These are phyloP conservation scores for Yponomeuta malinellus DNA, from an alignment of 2,888 invertebrate genomes.

Conservation along the genomic window DNA sequence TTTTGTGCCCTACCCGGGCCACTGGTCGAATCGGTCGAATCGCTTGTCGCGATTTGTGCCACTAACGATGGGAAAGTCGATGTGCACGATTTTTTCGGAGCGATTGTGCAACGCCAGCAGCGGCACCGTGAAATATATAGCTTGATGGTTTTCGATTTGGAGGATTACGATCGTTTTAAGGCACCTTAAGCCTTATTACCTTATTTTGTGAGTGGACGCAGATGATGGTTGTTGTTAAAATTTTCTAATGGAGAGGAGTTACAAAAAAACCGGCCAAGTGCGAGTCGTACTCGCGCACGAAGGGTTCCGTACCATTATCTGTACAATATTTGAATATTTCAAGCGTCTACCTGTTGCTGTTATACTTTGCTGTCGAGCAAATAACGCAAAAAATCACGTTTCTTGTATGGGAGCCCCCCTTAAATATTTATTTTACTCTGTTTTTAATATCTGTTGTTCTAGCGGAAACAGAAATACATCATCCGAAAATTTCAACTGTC, in stretches of 20 bases:
- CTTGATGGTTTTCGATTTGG: neutral
- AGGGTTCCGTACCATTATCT: no score
- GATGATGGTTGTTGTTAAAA: neutral
- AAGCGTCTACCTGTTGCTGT: no score
- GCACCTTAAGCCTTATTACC: neutral
- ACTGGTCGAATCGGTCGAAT: neutral
- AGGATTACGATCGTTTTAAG: slow-evolving; percentile 5
- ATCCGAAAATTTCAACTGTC: no score
- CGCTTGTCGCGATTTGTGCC: neutral
- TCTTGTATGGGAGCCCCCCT: no score
- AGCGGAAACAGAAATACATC: no score
- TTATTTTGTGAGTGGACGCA: neutral
- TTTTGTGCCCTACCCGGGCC: slow-evolving; percentile 15
- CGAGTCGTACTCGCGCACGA: no score
- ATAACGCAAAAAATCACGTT: no score
- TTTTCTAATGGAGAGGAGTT: neutral
- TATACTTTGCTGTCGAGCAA: no score
- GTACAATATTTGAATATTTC: no score
- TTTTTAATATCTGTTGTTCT: no score
- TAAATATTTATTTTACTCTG: no score
- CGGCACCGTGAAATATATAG: neutral
- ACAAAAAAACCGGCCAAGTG: neutral
- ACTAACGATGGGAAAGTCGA: slow-evolving; percentile 5
- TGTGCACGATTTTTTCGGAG: slow-evolving; percentile 4
- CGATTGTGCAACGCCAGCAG: slow-evolving; percentile 5